Evolutionary conservation across 2,888 invertebrate genomes (phyloP).

Genomic region (Lydus trimaculatus): DNA sequence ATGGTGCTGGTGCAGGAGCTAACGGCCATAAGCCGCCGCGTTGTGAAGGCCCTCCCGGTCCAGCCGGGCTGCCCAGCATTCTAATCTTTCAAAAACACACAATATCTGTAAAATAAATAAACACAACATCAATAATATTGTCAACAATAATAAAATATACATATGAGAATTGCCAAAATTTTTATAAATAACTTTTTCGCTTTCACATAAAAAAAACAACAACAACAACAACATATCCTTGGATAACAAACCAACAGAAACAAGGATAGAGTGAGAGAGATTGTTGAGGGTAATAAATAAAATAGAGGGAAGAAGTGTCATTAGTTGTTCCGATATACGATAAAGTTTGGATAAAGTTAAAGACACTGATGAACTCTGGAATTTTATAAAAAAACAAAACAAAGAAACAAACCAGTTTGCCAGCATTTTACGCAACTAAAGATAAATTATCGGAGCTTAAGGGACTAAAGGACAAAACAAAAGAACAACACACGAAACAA

Average conservation of each 20-base stretch:
- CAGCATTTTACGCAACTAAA: neutral
- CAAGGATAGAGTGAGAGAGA: too few relatives aligned
- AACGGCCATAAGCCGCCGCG: conserved; percentile 61
- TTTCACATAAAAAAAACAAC: too few relatives aligned
- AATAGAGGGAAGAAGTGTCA: neutral
- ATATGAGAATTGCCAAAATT: too few relatives aligned
- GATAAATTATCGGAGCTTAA: too few relatives aligned
- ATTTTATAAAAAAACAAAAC: neutral
- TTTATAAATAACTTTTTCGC: too few relatives aligned
- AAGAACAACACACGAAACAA: neutral
- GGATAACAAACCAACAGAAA: too few relatives aligned
- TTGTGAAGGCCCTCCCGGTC: conserved; percentile 57
- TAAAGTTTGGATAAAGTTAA: neutral
- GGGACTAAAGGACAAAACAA: neutral
- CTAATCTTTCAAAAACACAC: neutral
- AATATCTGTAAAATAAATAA: neutral
- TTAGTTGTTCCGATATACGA: neutral
- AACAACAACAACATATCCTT: too few relatives aligned
- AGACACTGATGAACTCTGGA: neutral
- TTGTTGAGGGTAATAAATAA: neutral
- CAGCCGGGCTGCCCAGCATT: conserved; percentile 60
- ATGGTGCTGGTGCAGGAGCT: conserved; percentile 61
- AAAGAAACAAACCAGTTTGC: neutral
- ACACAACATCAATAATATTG: neutral
- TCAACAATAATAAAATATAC: too few relatives aligned